Conservation (phyloP, 2,113 vertebrate genomes). For the Daboia siamensis region DNA sequence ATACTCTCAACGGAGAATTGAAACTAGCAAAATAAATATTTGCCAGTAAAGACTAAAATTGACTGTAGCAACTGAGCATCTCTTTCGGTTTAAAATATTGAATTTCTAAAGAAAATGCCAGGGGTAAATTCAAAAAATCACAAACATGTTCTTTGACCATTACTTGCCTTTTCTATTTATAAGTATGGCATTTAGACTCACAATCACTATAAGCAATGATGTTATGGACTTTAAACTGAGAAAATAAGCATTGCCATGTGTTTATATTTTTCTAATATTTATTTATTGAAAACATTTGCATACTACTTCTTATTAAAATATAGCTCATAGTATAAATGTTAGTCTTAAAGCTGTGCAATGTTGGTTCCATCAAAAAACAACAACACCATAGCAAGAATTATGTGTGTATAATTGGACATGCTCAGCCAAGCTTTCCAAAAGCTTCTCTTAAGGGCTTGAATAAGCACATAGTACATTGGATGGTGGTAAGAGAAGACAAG, state of each 20-base stretch:
- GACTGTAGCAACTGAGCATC: background rate
- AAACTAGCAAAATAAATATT: background rate
- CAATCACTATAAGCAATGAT: background rate
- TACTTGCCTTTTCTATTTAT: background rate
- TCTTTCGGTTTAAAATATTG: background rate
- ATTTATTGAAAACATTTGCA: background rate
- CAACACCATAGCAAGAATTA: background rate
- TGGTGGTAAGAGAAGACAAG: background rate
- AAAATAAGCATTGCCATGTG: background rate
- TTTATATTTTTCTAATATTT: background rate
- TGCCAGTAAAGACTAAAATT: background rate
- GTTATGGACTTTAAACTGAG: background rate
- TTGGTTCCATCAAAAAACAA: background rate
- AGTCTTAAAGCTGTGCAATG: background rate
- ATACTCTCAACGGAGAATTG: background rate
- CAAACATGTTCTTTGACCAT: background rate
- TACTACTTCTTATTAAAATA: background rate
- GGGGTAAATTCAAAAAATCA: background rate
- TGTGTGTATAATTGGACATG: background rate
- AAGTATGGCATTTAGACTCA: background rate
- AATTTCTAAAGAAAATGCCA: conserved; percentile 1
- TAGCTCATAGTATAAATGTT: background rate
- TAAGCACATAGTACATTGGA: background rate
- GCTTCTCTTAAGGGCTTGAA: background rate
- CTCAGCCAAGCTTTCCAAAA: background rate